Conservation (phyloP, 1,140 invertebrate genomes). For the Pogonomyrmex barbatus region DNA sequence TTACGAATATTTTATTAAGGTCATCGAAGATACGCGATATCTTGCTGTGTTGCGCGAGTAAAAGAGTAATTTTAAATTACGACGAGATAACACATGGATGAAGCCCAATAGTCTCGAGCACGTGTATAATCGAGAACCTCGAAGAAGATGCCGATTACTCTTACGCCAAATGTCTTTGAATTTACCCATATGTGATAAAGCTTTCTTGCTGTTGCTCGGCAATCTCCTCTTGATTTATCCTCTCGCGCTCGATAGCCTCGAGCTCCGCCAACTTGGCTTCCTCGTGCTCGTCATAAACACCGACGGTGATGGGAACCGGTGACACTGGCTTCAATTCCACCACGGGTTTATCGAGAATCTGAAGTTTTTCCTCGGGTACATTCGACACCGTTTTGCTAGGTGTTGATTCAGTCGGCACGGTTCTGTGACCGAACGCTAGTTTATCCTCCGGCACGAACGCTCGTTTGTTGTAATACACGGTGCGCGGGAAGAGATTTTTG, state of each 20-base stretch:
- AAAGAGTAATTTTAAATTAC: too few relatives aligned
- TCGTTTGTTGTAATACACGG: slow-evolving; percentile 66
- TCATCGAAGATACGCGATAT: too few relatives aligned
- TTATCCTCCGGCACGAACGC: slow-evolving; percentile 82
- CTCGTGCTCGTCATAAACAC: slow-evolving; percentile 63
- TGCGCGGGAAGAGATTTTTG: slow-evolving; percentile 74
- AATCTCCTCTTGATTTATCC: slow-evolving; percentile 57
- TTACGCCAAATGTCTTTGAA: not conserved
- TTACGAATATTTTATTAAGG: too few relatives aligned
- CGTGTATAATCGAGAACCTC: too few relatives aligned
- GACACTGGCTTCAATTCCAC: slow-evolving; percentile 80
- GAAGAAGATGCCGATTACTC: too few relatives aligned
- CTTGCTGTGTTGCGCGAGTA: too few relatives aligned
- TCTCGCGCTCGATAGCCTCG: slow-evolving; percentile 72
- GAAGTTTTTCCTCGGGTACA: slow-evolving; percentile 84
- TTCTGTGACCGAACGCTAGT: slow-evolving; percentile 82
- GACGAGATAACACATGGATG: too few relatives aligned
- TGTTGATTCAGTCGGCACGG: slow-evolving; percentile 79
- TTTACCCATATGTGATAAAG: slow-evolving; percentile 68
- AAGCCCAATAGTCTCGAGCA: too few relatives aligned
- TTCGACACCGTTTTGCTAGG: slow-evolving; percentile 73
- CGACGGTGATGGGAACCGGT: slow-evolving; percentile 18
- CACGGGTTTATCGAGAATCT: slow-evolving; percentile 83
- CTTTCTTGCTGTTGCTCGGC: not conserved
- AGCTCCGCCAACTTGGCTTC: slow-evolving; percentile 73